A percentile compares a stretch with the other conserved stretches of the same genome.
These are phyloP conservation scores for Axis porcinus DNA, from an alignment of 2,113 vertebrate genomes.

Conservation along the genomic window DNA sequence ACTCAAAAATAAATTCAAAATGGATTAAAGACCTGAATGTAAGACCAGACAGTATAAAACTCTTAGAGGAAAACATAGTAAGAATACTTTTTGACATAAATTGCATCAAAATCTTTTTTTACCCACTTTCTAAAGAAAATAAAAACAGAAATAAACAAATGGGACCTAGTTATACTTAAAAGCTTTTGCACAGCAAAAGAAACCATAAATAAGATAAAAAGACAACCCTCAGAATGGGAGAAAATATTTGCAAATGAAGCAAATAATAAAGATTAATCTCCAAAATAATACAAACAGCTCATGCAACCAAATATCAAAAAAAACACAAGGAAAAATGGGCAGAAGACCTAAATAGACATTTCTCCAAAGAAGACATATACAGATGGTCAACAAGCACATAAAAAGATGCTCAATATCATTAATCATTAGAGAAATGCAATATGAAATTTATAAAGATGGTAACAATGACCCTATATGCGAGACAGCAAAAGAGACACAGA, in stretches of 20 bases:
- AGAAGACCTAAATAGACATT: neutral
- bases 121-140: neutral
- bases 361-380: neutral
- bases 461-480: fast-evolving
- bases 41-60: neutral
- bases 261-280: neutral
- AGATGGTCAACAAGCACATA: neutral
- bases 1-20: neutral
- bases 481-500: neutral
- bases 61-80: neutral
- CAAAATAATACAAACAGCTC: neutral
- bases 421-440: neutral
- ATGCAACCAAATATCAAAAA: neutral
- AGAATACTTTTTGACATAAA: neutral
- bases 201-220: neutral
- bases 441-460: neutral
- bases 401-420: neutral
- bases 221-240: neutral
- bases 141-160: neutral
- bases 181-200: neutral
- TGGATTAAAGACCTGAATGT: neutral
- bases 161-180: neutral
- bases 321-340: neutral
- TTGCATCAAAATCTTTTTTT: neutral
- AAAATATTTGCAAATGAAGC: neutral